Evolutionary conservation across 2,113 vertebrate species (phyloP).

Genomic region (Pygoscelis adeliae): DNA sequence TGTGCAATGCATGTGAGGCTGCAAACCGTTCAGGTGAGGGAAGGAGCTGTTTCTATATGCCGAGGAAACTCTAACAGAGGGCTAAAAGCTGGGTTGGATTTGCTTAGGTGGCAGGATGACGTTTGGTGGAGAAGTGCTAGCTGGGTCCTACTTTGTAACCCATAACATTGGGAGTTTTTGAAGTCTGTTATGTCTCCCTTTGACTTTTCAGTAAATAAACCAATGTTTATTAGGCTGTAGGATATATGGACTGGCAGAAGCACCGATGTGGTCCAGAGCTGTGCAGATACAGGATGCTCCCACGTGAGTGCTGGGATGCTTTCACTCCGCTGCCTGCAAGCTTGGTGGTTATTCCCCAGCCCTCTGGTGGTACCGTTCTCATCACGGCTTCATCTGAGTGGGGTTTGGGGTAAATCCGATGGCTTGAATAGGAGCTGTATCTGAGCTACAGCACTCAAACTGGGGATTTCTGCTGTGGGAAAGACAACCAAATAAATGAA

Average conservation of each 20-base stretch:
- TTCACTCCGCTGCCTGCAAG: not conserved
- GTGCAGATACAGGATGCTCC: not conserved
- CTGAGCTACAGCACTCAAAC: not conserved
- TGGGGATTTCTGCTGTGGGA: not conserved
- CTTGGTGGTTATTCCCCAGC: not conserved
- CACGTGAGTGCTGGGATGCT: fast-evolving
- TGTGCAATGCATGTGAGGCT: not conserved
- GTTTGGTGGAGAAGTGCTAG: not conserved
- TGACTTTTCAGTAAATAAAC: not conserved
- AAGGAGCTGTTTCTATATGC: not conserved
- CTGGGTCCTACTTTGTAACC: not conserved
- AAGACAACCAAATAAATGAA: not conserved
- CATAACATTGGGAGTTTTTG: not conserved
- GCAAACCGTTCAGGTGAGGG: not conserved
- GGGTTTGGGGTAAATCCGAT: not conserved
- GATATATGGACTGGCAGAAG: not conserved
- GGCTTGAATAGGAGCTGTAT: not conserved
- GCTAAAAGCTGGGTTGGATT: not conserved
- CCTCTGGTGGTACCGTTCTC: not conserved
- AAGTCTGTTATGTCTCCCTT: not conserved
- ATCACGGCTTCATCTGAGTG: not conserved
- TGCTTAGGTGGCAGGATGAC: not conserved
- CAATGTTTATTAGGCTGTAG: not conserved
- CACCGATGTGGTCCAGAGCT: fast-evolving
- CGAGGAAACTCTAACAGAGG: not conserved